A percentile compares a stretch with the other conserved stretches of the same genome.
Evolutionary conservation across 2,888 invertebrate genomes (phyloP).

Genomic region (Nemotelus pantherinus): DNA sequence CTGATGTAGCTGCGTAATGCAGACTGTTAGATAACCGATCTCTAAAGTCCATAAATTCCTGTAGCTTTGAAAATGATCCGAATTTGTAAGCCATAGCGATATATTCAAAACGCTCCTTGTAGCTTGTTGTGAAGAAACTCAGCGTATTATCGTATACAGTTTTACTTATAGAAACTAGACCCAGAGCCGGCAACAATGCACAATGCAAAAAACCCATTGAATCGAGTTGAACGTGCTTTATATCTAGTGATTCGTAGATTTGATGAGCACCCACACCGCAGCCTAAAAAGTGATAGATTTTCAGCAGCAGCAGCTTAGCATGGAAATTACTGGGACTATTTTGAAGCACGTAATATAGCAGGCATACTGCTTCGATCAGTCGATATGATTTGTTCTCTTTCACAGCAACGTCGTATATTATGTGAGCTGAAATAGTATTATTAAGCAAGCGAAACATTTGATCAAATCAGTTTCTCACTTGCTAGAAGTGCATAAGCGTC

Average conservation of each 20-base stretch:
- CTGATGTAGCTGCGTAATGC: slow-evolving; percentile 75
- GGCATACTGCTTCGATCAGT: slow-evolving; percentile 72
- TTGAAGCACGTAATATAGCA: slow-evolving; percentile 78
- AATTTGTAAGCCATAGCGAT: slow-evolving; percentile 92
- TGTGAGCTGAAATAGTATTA: slow-evolving; percentile 58
- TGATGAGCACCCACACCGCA: slow-evolving; percentile 78
- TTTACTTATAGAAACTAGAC: slow-evolving; percentile 75
- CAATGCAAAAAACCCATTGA: slow-evolving; percentile 88
- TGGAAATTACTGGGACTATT: slow-evolving; percentile 90
- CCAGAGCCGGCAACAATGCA: slow-evolving; percentile 77
- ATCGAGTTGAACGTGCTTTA: slow-evolving; percentile 93
- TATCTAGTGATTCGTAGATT: slow-evolving; percentile 81
- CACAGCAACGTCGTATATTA: slow-evolving; percentile 67
- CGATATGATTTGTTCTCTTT: slow-evolving; percentile 68
- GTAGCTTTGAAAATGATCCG: slow-evolving; percentile 91
- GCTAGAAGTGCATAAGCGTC: slow-evolving; percentile 86
- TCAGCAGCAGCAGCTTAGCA: slow-evolving; percentile 83
- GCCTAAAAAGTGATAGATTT: slow-evolving; percentile 80
- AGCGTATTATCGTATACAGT: slow-evolving; percentile 78
- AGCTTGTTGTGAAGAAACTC: slow-evolving; percentile 87
- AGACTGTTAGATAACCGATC: slow-evolving; percentile 83
- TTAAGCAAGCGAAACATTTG: not conserved
- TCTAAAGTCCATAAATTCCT: slow-evolving; percentile 87
- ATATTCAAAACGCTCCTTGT: slow-evolving; percentile 91
- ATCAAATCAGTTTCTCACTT: slow-evolving; percentile 60